phyloP scores from a whole-genome alignment of 2,888 invertebrate species.

The Brachypalpus laphriformis region DNA sequence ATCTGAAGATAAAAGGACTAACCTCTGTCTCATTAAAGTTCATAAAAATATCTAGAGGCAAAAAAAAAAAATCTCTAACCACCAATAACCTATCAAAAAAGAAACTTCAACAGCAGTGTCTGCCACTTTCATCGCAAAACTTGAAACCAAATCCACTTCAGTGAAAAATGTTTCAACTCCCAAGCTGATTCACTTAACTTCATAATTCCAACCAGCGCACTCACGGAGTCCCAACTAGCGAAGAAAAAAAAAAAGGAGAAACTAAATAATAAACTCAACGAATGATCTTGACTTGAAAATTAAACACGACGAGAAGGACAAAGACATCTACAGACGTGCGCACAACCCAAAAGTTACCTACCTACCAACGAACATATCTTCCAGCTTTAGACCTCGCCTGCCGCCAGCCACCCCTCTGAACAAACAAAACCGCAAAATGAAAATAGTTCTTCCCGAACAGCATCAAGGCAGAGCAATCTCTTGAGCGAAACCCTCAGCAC shows the following conservation, averaged over 20 bases:
- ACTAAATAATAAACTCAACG: constrained; percentile 35
- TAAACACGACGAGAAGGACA: constrained; percentile 21
- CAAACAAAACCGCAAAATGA: constrained; percentile 22
- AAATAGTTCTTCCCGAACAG: neutral
- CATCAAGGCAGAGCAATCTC: constrained; percentile 15
- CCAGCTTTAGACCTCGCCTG: neutral
- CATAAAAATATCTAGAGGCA: neutral
- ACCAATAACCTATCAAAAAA: neutral
- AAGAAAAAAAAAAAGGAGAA: neutral
- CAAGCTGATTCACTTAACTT: constrained; percentile 24
- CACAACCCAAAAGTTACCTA: neutral
- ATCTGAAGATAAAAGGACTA: too few relatives aligned
- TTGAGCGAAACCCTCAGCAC: constrained; percentile 24
- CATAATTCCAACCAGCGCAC: neutral
- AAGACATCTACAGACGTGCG: neutral
- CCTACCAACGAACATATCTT: constrained; percentile 10
- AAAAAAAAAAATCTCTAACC: neutral
- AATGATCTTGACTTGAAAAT: constrained; percentile 25
- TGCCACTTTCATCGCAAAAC: constrained; percentile 28
- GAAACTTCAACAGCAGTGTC: neutral
- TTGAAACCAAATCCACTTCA: constrained; percentile 28
- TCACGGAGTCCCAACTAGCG: too few relatives aligned
- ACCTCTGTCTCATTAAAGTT: neutral
- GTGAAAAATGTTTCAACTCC: constrained; percentile 25
- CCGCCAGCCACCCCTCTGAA: neutral